Percentiles rank a stretch among this genome's conserved stretches.
phyloP scores from a whole-genome alignment of 2,797 vertebrate species.

The Urocyon cinereoargenteus region DNA sequence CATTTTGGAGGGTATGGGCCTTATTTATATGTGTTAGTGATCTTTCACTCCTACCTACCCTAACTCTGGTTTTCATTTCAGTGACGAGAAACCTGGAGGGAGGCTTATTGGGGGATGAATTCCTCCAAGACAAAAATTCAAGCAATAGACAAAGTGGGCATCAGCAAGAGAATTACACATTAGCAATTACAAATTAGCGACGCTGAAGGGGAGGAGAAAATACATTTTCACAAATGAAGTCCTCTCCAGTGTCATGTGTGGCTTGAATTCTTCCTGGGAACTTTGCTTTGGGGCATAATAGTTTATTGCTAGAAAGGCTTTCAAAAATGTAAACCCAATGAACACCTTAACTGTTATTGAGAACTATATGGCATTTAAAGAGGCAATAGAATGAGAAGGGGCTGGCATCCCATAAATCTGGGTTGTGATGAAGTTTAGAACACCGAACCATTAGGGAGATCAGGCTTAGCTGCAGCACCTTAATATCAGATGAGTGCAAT shows the following conservation, averaged over 20 bases:
- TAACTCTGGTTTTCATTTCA: background rate
- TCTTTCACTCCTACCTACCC: background rate
- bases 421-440: background rate
- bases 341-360: background rate
- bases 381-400: background rate
- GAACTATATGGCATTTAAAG: background rate
- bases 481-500: no score
- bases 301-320: background rate
- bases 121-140: background rate
- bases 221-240: background rate
- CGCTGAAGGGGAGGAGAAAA: background rate
- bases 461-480: background rate
- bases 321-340: background rate
- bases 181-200: background rate
- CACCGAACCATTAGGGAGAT: background rate
- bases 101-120: background rate
- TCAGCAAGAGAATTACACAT: background rate
- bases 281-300: background rate
- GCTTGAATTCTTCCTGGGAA: background rate
- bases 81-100: background rate
- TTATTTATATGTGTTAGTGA: background rate
- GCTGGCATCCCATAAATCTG: fast-evolving
- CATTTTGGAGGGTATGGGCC: background rate
- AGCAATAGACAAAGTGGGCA: background rate
- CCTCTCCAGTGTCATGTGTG: background rate